Conservation (phyloP, 2,113 vertebrate species). For the Rissa tridactyla region DNA sequence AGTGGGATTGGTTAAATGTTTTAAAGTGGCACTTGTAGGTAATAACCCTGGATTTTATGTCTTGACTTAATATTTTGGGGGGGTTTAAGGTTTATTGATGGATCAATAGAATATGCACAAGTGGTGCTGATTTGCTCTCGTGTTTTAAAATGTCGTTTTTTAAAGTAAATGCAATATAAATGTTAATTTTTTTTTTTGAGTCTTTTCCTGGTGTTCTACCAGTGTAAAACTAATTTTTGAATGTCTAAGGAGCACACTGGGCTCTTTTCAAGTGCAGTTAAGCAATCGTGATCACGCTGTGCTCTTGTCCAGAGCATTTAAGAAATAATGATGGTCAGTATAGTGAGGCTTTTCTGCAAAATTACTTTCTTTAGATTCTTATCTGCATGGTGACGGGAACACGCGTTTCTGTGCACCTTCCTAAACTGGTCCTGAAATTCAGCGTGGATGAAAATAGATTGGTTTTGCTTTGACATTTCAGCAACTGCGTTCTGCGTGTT, state of each 20-base stretch:
- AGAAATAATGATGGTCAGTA: background rate
- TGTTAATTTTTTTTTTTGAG: background rate
- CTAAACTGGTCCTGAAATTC: background rate
- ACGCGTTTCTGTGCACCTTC: background rate
- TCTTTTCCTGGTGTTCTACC: background rate
- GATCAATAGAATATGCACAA: background rate
- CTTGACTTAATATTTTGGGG: background rate
- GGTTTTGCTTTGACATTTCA: background rate
- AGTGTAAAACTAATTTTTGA: background rate
- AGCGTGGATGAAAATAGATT: background rate
- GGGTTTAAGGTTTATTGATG: background rate
- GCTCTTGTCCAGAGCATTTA: background rate
- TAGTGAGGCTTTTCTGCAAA: background rate
- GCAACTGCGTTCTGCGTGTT: background rate
- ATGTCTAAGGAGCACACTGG: background rate
- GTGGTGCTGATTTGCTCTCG: background rate
- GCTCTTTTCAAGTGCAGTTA: background rate
- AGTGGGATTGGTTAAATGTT: background rate
- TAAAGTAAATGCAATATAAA: background rate
- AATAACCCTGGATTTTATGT: background rate
- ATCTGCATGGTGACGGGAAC: accelerated
- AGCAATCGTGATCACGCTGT: background rate
- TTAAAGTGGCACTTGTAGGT: background rate
- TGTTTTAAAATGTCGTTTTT: background rate
- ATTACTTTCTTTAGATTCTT: background rate